Base-by-base conservation (phyloP, 2,113 vertebrate species). In the Leucopsar rothschildi region DNA sequence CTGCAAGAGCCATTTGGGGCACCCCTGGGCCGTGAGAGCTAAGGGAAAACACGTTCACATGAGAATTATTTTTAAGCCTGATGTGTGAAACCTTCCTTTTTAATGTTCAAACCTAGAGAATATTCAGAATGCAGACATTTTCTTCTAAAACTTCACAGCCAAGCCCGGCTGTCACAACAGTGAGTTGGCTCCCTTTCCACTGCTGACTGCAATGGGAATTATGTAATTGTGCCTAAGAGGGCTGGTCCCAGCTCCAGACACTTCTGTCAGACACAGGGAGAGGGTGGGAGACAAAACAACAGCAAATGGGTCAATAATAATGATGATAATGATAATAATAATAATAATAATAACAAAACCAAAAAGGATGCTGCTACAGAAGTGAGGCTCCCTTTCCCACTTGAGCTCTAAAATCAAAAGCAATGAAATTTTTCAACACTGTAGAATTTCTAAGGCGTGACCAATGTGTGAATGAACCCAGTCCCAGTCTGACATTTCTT, bases 381-480 rank as follows among this genome's bases (percentile, higher is more conserved):
- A 50, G 25, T 4, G 28, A 2, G 25, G 8, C 33, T 1, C 6
- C 33, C 27, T 21, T 55, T 22, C 84, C 63, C 15, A 12, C 50
- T 56, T 11, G 44, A 4, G 25, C 6, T 53, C 61, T 37, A 40
- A 45, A 70, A 50, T 33, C 37, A 33, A 64, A 64, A 31, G 11
- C 6, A 47, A 21, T 3, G 15, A 59, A 16, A 15, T 25, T 63
- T 71, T 44, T 53, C 63, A 53, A 0, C 19, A 2, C 59, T 47
- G 55, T 37, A 49, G 24, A 23, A 31, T 12, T 31, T n/a, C 69
- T 33, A 21, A 23, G 59, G 23, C 28, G 23, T 56, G 55, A 60
- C 13, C 59, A 56, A 17, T 0, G 1, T 3, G 5, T 2, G 57
- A 47, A 31, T 2, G 45, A 52, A 15, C 12, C 29, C 78, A 15